These are phyloP conservation scores for Synanthedon myopaeformis DNA, from an alignment of 2,888 invertebrate genomes.

Conservation along the genomic window DNA sequence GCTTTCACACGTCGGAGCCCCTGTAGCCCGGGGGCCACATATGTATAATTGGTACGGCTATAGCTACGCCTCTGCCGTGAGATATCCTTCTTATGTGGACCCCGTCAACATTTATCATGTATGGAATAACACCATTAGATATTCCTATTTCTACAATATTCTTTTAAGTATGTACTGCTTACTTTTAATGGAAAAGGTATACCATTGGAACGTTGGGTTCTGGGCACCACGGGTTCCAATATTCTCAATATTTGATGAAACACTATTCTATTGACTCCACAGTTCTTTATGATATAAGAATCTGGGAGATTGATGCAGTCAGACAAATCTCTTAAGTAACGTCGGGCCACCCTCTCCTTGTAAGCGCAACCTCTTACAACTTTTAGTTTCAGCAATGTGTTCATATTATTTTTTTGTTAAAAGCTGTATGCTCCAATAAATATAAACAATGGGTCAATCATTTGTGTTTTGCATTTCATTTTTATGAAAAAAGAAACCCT, in stretches of 20 bases:
- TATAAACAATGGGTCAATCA: not conserved
- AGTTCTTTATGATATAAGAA: constrained; percentile 29
- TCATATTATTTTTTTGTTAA: constrained; percentile 14
- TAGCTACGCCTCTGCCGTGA: no score
- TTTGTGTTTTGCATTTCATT: no score
- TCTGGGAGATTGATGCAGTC: constrained; percentile 33
- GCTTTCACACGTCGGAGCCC: no score
- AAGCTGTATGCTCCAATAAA: not conserved
- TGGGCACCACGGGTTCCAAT: constrained; percentile 36
- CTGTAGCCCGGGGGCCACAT: no score
- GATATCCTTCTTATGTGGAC: no score
- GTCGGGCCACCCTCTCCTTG: constrained; percentile 26
- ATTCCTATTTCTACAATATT: not conserved
- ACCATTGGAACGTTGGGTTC: constrained; percentile 37
- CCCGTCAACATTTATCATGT: no score
- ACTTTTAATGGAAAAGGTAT: constrained; percentile 44
- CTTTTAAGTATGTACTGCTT: not conserved
- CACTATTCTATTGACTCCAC: constrained; percentile 27
- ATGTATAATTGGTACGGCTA: no score
- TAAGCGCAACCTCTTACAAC: constrained; percentile 28
- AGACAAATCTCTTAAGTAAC: constrained; percentile 23
- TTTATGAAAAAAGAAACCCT: no score
- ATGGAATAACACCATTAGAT: not conserved
- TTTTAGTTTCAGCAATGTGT: constrained; percentile 29
- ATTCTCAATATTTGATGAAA: constrained; percentile 32